Evolutionary conservation across 1,140 invertebrate species (phyloP), one percentile per base, ranked within the genome.

Genomic region (Radopholus similis): DNA sequence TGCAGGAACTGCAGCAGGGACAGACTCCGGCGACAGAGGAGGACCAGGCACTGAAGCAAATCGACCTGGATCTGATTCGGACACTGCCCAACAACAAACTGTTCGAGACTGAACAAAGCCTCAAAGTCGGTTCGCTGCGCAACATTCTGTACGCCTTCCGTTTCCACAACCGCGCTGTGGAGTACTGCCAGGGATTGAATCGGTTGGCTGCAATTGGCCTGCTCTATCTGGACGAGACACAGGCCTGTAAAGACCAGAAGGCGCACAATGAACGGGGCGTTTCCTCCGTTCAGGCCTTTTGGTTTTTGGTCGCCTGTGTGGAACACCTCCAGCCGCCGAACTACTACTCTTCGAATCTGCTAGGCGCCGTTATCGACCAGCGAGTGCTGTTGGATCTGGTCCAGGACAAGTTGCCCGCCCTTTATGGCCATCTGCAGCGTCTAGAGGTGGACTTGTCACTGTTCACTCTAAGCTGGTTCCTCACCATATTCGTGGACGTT

Each of bases 401-500:
- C 4, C 70, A 80, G n/a, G 86, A 87, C 26, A 87, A 87, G 72
- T 66, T 87, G 42, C 86, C 87, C 2, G 73, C 79, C 15, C 70
- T 87, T 4, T 57, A 81, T 60, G 28, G 58, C n/a, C 86, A 87
- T 73, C 77, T 88, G 34, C 84, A 85, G n/a, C 59, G 74, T 23
- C 70, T 85, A 57, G 81, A 83, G 21, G 83, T 87, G 15, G 87
- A 87, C 73, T 66, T 87, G 26, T 83, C 85, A 2, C 76, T 87
- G 8, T 86, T 86, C 76, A 86, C 86, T 4, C 86, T 88, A 68
- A 86, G 85, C 75, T 87, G 87, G 87, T 87, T 87, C 79, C 75
- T 87, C 5, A 87, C 87, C 18, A 72, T 87, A 18, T 87, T 86
- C 82, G 85, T 87, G 18, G 87, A 87, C 73, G 85, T 84, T 64